A percentile compares a stretch with the other conserved stretches of the same genome.
These are phyloP conservation scores for Mesoclemmys tuberculata DNA, from an alignment of 2,113 vertebrate genomes.

Conservation along the genomic window DNA sequence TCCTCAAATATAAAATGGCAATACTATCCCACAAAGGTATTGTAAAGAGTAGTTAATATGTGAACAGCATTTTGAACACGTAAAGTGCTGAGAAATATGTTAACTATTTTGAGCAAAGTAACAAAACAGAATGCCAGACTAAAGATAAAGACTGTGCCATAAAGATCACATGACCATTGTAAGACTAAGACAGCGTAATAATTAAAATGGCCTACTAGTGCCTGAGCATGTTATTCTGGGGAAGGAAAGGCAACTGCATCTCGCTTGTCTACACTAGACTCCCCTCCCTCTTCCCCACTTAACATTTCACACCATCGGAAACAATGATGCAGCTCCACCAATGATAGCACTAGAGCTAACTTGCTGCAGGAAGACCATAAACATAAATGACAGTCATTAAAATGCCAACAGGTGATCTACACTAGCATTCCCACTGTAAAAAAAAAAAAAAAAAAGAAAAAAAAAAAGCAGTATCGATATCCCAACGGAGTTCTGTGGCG, in stretches of 20 bases:
- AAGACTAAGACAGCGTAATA: not conserved
- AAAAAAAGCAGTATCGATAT: not conserved
- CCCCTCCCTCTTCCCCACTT: too few relatives aligned
- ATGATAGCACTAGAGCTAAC: not conserved
- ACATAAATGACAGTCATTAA: not conserved
- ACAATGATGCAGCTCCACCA: not conserved
- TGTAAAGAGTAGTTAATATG: not conserved
- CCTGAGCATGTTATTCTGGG: not conserved
- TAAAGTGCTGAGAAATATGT: not conserved
- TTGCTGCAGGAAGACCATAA: not conserved
- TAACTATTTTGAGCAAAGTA: not conserved
- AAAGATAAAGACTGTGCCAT: too few relatives aligned
- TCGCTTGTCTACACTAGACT: not conserved
- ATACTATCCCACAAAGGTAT: not conserved
- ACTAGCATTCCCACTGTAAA: not conserved
- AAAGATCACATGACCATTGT: too few relatives aligned
- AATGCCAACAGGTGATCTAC: not conserved
- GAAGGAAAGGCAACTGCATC: not conserved
- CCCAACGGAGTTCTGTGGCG: accelerated
- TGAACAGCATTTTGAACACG: not conserved
- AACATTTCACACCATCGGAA: too few relatives aligned
- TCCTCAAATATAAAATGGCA: not conserved
- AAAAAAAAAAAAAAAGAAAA: too few relatives aligned
- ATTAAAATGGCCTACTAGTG: not conserved
- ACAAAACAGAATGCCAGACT: not conserved